Base-by-base conservation (phyloP, 1,140 invertebrate genomes). In the Trypoxylus dichotomus region DNA sequence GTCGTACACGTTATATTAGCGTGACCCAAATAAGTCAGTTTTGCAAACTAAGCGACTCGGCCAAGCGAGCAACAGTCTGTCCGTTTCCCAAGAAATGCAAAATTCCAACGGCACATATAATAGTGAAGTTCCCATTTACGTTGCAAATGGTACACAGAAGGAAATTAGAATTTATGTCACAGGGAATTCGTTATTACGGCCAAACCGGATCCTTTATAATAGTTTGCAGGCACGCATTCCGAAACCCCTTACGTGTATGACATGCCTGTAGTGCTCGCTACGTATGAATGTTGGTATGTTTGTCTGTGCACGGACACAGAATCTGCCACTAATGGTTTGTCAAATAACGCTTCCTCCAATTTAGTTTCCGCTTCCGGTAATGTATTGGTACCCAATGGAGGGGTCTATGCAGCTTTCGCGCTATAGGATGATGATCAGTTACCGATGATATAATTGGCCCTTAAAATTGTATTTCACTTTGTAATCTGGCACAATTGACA, bases 101-200 rank as follows among this genome's bases (percentile, higher is more conserved):
- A 68, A 68, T 68, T 68, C 10, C 24, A 68, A 54, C 60, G 24
- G 24, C 60, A 15, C 13, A 68, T 29, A 68, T 15, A 68, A 68
- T 24, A 68, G 19, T 24, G 60, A 24, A 68, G 60, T 25, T 68
- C 27, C 11, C 60, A 68, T 24, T 29, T 68, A 27, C 27, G 24
- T 68, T 29, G 60, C 21, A 27, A 68, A 68, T 68, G 60, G 60
- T 68, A 68, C 60, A 68, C 13, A 68, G 60, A 68, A 25, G 72
- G n/a, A 74, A 74, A 74, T 74, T 74, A 74, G 72, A 74, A 74
- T 74, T 74, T 74, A 74, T 74, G 72, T 74, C 72, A 74, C 72
- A 32, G 72, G 19, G 72, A 74, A 74, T 74, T 74, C 37, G 72
- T 32, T 74, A 74, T 74, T 74, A 29, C 29, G 24, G 7, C 21